A percentile compares a stretch with the other conserved stretches of the same genome.
Evolutionary conservation across 1,140 invertebrate genomes (phyloP).

Genomic region (Batillaria attramentaria): DNA sequence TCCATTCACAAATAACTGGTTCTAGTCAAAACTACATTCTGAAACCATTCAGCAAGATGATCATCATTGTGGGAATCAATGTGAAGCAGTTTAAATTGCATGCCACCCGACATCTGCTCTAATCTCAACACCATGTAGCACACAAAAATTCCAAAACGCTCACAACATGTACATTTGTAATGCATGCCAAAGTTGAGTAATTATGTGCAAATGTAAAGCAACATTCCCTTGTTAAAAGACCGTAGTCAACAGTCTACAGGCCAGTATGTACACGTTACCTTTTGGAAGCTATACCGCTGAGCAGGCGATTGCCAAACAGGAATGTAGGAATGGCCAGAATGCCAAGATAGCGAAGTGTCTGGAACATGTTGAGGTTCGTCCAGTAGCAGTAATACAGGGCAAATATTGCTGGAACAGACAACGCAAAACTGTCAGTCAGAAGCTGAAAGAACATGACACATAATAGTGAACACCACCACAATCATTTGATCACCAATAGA

Average conservation of each 20-base stretch:
- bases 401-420: slow-evolving; percentile 81
- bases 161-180: too few relatives aligned
- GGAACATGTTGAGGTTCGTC: slow-evolving; percentile 95
- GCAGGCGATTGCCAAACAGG: slow-evolving; percentile 90
- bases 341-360: slow-evolving; percentile 91
- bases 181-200: too few relatives aligned
- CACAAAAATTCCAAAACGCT: too few relatives aligned
- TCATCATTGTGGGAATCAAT: too few relatives aligned
- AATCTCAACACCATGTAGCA: too few relatives aligned
- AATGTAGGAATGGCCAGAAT: slow-evolving; percentile 89
- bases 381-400: slow-evolving; percentile 91
- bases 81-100: too few relatives aligned
- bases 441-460: background rate
- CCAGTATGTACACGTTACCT: slow-evolving; percentile 58
- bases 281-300: slow-evolving; percentile 81
- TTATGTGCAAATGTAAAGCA: too few relatives aligned
- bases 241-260: too few relatives aligned
- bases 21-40: background rate
- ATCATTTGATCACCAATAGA: too few relatives aligned
- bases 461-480: background rate
- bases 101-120: background rate
- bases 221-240: too few relatives aligned
- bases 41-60: too few relatives aligned
- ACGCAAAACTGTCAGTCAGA: background rate
- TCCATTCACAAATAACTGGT: background rate